These are phyloP conservation scores for Synanceia verrucosa DNA, from an alignment of 2,797 vertebrate species.

Conservation along the genomic window DNA sequence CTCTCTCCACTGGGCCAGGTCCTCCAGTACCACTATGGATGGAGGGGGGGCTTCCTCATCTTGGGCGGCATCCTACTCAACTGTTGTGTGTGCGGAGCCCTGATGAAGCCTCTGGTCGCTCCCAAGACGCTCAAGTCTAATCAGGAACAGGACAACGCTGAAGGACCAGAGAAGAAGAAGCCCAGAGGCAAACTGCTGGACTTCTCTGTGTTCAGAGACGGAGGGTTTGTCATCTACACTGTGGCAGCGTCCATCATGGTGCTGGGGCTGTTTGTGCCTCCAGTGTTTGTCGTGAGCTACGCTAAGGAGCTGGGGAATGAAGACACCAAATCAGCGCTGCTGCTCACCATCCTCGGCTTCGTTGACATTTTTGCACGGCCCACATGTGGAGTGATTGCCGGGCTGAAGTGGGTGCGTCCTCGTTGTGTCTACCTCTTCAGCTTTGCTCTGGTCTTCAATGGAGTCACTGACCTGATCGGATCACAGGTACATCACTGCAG, in stretches of 20 bases:
- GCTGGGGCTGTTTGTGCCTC: constrained; percentile 94
- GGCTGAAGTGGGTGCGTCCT: constrained; percentile 90
- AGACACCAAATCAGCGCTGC: constrained; percentile 91
- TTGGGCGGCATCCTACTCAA: constrained; percentile 93
- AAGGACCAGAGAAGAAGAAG: constrained; percentile 48
- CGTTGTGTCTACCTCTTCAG: constrained; percentile 93
- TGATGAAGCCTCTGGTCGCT: constrained; percentile 90
- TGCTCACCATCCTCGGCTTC: constrained; percentile 92
- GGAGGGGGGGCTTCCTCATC: constrained; percentile 96
- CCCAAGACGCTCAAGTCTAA: constrained; percentile 58
- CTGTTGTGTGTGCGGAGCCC: constrained; percentile 93
- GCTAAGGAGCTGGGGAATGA: constrained; percentile 90
- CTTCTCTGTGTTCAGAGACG: constrained; percentile 90
- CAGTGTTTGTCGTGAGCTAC: constrained; percentile 94
- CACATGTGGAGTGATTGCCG: constrained; percentile 88
- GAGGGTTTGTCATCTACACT: constrained; percentile 91
- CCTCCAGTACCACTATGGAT: constrained; percentile 89
- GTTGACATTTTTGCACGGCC: constrained; percentile 95
- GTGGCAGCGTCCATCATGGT: constrained; percentile 94
- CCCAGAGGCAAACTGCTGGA: constrained; percentile 87
- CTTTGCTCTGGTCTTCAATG: constrained; percentile 95
- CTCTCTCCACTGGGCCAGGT: constrained; percentile 93
- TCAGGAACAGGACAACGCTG: constrained; percentile 15
- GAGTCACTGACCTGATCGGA: constrained; percentile 88
- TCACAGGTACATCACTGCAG: constrained; percentile 75